These are phyloP conservation scores for Paramormyrops hopkinsi DNA, from an alignment of 2,797 vertebrate species.

Conservation along the genomic window DNA sequence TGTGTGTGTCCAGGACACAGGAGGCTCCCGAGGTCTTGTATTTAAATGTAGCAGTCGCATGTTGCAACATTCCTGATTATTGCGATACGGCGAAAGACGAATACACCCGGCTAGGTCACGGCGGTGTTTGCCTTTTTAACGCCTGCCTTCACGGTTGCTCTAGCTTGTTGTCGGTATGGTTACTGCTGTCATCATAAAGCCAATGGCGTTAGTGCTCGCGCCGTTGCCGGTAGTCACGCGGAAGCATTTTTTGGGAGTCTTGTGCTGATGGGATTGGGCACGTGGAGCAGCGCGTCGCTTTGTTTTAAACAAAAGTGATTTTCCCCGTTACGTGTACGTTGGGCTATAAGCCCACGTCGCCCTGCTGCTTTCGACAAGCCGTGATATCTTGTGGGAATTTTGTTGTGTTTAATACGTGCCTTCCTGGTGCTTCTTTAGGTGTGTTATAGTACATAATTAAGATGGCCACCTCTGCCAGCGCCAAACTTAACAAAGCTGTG, in stretches of 20 bases:
- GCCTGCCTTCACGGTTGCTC: background rate
- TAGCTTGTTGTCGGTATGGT: background rate
- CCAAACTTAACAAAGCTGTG: constrained; percentile 84
- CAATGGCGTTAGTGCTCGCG: background rate
- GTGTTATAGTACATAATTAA: constrained; percentile 59
- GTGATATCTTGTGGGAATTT: background rate
- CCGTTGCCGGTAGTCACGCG: background rate
- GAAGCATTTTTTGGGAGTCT: background rate
- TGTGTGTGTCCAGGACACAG: background rate
- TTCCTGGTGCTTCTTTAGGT: constrained; percentile 42
- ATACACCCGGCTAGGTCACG: background rate
- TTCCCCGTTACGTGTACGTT: background rate
- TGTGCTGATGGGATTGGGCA: background rate
- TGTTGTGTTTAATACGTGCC: background rate
- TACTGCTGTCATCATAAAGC: background rate
- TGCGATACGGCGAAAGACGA: background rate
- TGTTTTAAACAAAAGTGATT: background rate
- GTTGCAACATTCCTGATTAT: background rate
- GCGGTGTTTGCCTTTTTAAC: background rate
- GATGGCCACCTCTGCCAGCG: constrained; percentile 87
- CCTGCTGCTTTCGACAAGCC: background rate
- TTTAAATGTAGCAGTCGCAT: background rate
- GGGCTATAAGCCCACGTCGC: background rate
- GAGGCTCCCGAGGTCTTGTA: background rate
- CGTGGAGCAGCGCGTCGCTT: background rate